Evolutionary conservation across 1,140 invertebrate genomes (phyloP).

Genomic region (Drosophila lacertosa): DNA sequence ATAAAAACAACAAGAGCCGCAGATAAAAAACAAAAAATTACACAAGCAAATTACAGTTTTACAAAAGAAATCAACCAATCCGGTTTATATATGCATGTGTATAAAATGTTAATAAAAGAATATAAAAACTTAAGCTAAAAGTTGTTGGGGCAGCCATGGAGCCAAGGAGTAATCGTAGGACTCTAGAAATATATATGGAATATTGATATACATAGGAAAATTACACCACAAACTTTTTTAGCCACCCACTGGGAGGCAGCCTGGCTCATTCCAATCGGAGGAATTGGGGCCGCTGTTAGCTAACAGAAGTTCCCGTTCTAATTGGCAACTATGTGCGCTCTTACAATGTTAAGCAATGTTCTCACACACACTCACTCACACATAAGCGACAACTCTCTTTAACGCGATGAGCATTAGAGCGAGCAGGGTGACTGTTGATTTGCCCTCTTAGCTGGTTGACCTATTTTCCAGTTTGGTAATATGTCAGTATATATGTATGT

Average conservation of each 20-base stretch:
- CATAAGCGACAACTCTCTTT: constrained; percentile 14
- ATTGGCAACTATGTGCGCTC: constrained; percentile 43
- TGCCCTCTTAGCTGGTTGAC: constrained; percentile 68
- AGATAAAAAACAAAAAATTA: constrained; percentile 38
- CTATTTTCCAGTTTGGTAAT: constrained; percentile 79
- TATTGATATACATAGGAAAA: constrained; percentile 20
- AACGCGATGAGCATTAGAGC: constrained; percentile 44
- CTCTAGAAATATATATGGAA: neutral
- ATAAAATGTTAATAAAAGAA: constrained; percentile 58
- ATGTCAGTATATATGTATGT: constrained; percentile 35
- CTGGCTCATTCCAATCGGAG: constrained; percentile 57
- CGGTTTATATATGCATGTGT: constrained; percentile 62
- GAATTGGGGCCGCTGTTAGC: constrained; percentile 61
- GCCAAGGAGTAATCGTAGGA: neutral
- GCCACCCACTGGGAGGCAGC: constrained; percentile 28
- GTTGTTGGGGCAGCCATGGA: neutral
- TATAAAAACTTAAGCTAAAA: neutral
- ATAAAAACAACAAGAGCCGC: constrained; percentile 37
- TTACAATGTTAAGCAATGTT: constrained; percentile 48
- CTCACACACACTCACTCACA: constrained; percentile 8
- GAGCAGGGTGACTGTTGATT: constrained; percentile 26
- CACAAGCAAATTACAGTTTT: constrained; percentile 53
- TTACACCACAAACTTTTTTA: constrained; percentile 15
- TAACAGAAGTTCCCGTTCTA: constrained; percentile 74
- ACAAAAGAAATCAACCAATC: constrained; percentile 62